Evolutionary conservation across 2,888 invertebrate species (phyloP), one percentile per base, ranked within the genome.

Genomic region (Rotaria sp.): DNA sequence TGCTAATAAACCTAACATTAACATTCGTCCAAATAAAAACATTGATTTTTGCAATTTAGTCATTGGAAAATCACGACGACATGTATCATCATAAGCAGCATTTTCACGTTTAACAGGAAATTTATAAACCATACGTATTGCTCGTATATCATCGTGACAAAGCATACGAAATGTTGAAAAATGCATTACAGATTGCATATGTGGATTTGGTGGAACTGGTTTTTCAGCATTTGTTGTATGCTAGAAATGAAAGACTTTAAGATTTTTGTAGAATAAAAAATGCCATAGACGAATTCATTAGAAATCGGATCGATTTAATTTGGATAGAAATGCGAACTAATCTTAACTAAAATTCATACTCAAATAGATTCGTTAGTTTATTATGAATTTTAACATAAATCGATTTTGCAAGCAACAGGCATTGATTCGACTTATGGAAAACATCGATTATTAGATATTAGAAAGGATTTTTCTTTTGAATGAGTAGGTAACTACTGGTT

Each of bases 21-120:
- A 11, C 41, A 11, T 13, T 38, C 13, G 5, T 24, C 15, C 26
- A 4, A 75, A 21, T 75, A 2, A 7, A 41, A 26, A 26, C 45
- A 75, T 75, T 45, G 26, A 24, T 26, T 41, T 75, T 75, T 75
- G 41, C 26, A 24, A 45, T 26, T 15, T 26, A 41, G 8, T 41
- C 45, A 41, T 41, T 26, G 75, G 75, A 75, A 75, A 75, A 45
- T 75, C 75, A 7, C 75, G 75, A 38, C 75, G 75, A 75, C 75
- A 75, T 41, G 45, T 75, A 41, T 75, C 75, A 75, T 75, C 75
- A 45, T 75, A 75, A 5, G 4, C n/a, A 41, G 75, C 75, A 75
- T 75, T 10, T 41, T 75, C 41, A n/a, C 75, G 38, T 11, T n/a
- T 75, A 21, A 75, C 38, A 41, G 75, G 38, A 2, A 41, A 41